Conservation (phyloP, 2,113 vertebrate genomes). For the Burhinus bistriatus region DNA sequence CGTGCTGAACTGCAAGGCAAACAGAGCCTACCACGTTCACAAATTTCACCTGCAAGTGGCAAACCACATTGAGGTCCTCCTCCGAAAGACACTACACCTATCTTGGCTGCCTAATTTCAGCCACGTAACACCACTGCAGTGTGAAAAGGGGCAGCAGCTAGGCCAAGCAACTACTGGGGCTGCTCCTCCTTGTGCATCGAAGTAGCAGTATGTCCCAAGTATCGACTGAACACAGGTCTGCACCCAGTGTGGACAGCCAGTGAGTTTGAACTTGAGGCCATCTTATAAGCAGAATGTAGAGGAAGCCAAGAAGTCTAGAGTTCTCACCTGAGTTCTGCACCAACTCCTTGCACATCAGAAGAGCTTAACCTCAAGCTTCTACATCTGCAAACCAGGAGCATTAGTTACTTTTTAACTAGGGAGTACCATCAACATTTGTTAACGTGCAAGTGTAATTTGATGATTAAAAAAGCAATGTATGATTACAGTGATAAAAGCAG, state of each 20-base stretch:
- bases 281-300: neutral
- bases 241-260: neutral
- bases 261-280: neutral
- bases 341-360: neutral
- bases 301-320: neutral
- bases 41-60: neutral
- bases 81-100: neutral
- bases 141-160: neutral
- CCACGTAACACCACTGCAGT: fast-evolving
- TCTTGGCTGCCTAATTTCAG: neutral
- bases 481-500: neutral
- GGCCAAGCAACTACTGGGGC: neutral
- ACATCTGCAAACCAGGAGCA: neutral
- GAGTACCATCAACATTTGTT: neutral
- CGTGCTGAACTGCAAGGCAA: neutral
- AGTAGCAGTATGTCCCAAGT: fast-evolving
- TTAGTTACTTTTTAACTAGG: conserved; percentile 20
- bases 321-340: neutral
- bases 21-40: neutral
- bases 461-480: neutral
- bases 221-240: neutral
- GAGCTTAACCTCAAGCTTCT: neutral
- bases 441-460: neutral
- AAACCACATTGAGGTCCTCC: neutral
- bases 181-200: fast-evolving